Evolutionary conservation across 2,113 vertebrate species (phyloP).

Genomic region (Saguinus imperator): DNA sequence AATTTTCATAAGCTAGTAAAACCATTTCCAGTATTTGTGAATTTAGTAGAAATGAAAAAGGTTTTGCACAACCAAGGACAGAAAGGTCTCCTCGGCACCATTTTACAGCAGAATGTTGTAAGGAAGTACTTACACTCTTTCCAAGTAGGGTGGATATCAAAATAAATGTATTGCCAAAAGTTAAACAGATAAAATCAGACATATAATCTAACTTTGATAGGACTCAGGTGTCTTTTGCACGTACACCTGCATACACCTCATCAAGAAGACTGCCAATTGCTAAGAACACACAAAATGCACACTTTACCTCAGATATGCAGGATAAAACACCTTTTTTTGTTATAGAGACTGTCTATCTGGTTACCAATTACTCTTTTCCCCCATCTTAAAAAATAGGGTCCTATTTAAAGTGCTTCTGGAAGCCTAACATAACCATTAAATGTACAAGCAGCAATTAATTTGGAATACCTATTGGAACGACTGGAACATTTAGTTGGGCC

Average conservation of each 20-base stretch:
- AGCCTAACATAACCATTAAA: constrained; percentile 60
- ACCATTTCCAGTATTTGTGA: neutral
- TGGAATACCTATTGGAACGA: constrained; percentile 79
- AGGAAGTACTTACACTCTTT: neutral
- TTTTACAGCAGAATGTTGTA: neutral
- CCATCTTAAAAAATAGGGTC: neutral
- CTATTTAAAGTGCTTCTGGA: constrained; percentile 29
- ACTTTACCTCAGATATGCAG: neutral
- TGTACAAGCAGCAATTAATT: constrained; percentile 79
- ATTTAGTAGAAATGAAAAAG: neutral
- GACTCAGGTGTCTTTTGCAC: neutral
- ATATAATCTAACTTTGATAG: neutral
- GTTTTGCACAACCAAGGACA: neutral
- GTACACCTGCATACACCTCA: neutral
- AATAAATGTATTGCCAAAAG: neutral
- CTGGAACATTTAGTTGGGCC: constrained; percentile 80
- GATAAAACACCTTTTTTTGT: neutral
- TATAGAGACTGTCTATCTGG: neutral
- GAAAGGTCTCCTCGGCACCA: neutral
- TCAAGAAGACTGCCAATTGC: neutral
- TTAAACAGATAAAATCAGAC: neutral
- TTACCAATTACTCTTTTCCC: neutral
- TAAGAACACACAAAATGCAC: neutral
- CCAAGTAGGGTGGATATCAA: neutral
- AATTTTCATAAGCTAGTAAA: neutral